Percentiles rank a stretch among this genome's conserved stretches.
Evolutionary conservation across 2,113 vertebrate genomes (phyloP).

Genomic region (Fregata magnificens): DNA sequence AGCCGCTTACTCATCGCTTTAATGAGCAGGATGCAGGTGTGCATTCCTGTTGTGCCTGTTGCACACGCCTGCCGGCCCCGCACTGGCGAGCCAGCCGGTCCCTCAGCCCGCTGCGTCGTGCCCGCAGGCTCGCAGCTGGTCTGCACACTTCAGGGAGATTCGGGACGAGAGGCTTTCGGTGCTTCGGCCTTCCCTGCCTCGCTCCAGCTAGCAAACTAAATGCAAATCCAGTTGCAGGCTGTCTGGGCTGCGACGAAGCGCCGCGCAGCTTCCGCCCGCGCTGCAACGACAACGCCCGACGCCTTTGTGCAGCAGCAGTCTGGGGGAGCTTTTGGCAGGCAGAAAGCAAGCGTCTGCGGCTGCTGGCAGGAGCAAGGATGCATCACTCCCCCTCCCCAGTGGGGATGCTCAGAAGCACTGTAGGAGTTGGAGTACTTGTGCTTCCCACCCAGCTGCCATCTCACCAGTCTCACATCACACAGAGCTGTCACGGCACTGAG

Average conservation of each 20-base stretch:
- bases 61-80: not conserved
- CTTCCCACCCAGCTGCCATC: slow-evolving; percentile 14
- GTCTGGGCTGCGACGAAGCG: not conserved
- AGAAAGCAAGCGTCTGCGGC: not conserved
- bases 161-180: not conserved
- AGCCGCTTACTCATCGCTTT: not conserved
- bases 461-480: not conserved
- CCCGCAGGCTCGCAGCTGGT: not conserved
- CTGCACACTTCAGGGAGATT: not conserved
- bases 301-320: not conserved
- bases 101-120: not conserved
- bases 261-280: not conserved
- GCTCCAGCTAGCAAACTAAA: not conserved
- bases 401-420: not conserved
- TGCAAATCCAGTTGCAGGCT: not conserved
- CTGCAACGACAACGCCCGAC: not conserved
- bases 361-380: not conserved
- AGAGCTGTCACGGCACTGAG: not conserved
- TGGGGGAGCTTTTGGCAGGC: not conserved
- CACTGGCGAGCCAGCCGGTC: not conserved
- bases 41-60: not conserved
- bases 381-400: not conserved
- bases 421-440: not conserved
- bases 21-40: not conserved
- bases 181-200: not conserved